These are phyloP conservation scores for Drosophila paramelanica DNA, from an alignment of 2,888 invertebrate genomes.

Conservation along the genomic window DNA sequence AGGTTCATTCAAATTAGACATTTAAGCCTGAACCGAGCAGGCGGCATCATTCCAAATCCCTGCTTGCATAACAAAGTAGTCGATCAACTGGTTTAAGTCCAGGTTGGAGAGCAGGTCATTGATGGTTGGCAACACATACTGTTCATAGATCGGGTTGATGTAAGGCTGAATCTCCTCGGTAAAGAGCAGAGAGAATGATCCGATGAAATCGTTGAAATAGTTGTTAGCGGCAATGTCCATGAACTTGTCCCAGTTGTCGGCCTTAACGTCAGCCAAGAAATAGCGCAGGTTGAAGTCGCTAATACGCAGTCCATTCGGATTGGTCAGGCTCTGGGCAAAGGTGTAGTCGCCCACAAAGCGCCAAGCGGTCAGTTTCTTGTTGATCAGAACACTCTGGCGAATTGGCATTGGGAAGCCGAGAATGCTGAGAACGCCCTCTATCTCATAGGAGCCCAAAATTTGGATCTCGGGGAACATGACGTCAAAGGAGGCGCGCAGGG, in stretches of 20 bases:
- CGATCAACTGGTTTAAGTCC: conserved; percentile 21
- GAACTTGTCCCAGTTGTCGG: conserved; percentile 61
- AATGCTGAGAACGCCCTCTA: conserved; percentile 48
- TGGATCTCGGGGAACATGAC: conserved; percentile 63
- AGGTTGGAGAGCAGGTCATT: conserved; percentile 53
- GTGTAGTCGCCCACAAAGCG: conserved; percentile 62
- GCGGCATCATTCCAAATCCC: conserved; percentile 30
- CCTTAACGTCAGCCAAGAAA: conserved; percentile 53
- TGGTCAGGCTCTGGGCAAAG: conserved; percentile 39
- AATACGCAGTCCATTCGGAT: conserved; percentile 58
- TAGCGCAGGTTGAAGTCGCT: conserved; percentile 57
- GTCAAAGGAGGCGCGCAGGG: conserved; percentile 61
- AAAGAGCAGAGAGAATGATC: conserved; percentile 45
- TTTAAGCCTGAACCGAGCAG: conserved; percentile 29
- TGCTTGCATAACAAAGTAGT: conserved; percentile 30
- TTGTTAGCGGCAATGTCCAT: conserved; percentile 72
- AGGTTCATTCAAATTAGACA: conserved; percentile 1
- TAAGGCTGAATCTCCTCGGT: conserved; percentile 59
- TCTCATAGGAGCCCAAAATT: conserved; percentile 52
- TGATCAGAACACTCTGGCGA: conserved; percentile 52
- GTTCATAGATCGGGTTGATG: conserved; percentile 19
- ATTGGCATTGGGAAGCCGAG: conserved; percentile 48
- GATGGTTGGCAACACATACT: conserved; percentile 34
- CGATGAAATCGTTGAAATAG: conserved; percentile 58
- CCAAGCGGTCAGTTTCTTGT: conserved; percentile 56